Percentiles rank a stretch among this genome's conserved stretches.
Conservation (phyloP, 2,113 vertebrate genomes). For the Tragulus kanchil region DNA sequence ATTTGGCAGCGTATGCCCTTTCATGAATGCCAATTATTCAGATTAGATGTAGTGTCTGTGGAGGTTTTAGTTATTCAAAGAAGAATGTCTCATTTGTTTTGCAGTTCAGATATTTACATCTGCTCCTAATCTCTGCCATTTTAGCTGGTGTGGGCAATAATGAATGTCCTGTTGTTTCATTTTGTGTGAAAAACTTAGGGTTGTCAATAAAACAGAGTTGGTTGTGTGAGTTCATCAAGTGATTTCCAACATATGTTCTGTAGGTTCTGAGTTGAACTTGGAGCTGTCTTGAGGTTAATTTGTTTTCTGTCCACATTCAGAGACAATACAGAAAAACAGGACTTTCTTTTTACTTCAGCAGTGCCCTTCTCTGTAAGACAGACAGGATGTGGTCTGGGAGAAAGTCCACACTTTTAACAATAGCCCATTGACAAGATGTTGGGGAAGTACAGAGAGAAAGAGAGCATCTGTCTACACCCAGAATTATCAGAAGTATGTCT, state of each 20-base stretch:
- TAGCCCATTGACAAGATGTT: slow-evolving; percentile 85
- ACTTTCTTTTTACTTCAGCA: slow-evolving; percentile 6
- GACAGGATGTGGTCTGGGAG: slow-evolving; percentile 87
- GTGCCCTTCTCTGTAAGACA: slow-evolving; percentile 77
- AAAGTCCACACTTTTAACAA: slow-evolving; percentile 85
- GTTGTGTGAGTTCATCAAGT: neutral
- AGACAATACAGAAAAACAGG: neutral
- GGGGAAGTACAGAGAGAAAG: slow-evolving; percentile 73
- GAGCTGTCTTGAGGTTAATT: neutral
- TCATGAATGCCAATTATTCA: neutral
- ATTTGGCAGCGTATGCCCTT: neutral
- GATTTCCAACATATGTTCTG: slow-evolving; percentile 6
- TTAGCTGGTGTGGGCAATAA: neutral
- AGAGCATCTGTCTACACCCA: slow-evolving; percentile 80
- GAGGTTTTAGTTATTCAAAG: neutral
- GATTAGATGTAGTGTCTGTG: neutral
- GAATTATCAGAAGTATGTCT: slow-evolving; percentile 76
- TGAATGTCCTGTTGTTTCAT: neutral
- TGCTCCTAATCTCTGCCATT: neutral
- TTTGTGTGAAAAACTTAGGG: neutral
- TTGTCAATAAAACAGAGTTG: neutral
- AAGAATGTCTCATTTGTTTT: neutral
- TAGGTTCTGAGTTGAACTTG: neutral
- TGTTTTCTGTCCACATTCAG: neutral
- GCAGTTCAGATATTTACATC: neutral